Percentiles rank a stretch among this genome's conserved stretches.
These are phyloP conservation scores for Clarias laeviceps DNA, from an alignment of 2,797 vertebrate species.

Conservation along the genomic window DNA sequence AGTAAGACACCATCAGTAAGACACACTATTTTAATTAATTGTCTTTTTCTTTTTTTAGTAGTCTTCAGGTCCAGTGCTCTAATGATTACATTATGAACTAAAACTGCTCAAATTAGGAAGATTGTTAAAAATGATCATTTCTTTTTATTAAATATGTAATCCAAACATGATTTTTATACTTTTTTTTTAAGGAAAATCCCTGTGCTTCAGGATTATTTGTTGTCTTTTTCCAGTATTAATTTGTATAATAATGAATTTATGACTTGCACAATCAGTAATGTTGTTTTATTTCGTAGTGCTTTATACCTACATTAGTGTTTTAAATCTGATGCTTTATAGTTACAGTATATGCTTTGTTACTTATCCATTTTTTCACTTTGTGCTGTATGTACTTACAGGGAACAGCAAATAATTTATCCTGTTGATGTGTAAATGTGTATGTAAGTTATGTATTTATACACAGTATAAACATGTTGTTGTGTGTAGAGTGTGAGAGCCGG, in stretches of 20 bases:
- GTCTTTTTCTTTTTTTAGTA: not conserved
- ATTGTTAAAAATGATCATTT: too few relatives aligned
- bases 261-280: not conserved
- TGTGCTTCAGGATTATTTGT: not conserved
- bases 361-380: not conserved
- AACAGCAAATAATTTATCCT: not conserved
- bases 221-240: not conserved
- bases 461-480: not conserved
- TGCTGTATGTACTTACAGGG: not conserved
- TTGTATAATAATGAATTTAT: not conserved
- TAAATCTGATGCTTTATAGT: not conserved
- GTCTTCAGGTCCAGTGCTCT: not conserved
- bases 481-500: not conserved
- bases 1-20: not conserved
- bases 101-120: too few relatives aligned
- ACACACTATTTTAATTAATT: not conserved
- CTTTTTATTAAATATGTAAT: not conserved
- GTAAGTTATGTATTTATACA: not conserved
- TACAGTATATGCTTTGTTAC: not conserved
- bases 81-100: not conserved
- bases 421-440: not conserved
- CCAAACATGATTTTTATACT: not conserved
- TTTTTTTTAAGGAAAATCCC: not conserved
- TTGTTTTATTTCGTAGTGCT: not conserved
- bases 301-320: too few relatives aligned